Evolutionary conservation across 2,113 vertebrate species (phyloP).

Genomic region (Seriola aureovittata): DNA sequence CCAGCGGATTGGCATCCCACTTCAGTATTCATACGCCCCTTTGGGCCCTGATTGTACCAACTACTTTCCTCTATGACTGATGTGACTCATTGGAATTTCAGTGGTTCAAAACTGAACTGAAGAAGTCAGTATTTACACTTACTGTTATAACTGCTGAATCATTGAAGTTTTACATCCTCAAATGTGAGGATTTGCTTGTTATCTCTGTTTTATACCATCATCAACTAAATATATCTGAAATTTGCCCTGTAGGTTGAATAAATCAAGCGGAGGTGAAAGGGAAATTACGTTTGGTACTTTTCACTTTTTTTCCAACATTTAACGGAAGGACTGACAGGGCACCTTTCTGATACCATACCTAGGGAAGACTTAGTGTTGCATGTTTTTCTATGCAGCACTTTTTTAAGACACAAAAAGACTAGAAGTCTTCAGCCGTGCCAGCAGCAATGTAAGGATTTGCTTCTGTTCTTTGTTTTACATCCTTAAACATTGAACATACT

Average conservation of each 20-base stretch:
- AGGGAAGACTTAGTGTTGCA: no score
- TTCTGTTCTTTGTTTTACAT: background rate
- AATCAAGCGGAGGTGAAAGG: no score
- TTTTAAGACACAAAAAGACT: background rate
- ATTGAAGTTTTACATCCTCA: background rate
- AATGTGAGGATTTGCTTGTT: background rate
- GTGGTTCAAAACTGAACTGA: background rate
- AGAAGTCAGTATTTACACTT: background rate
- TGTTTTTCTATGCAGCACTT: background rate
- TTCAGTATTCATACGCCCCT: background rate
- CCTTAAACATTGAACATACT: background rate
- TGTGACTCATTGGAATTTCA: background rate
- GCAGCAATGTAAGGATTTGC: background rate
- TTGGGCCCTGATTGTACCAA: conserved; percentile 5
- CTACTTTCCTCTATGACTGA: background rate
- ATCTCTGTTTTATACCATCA: background rate
- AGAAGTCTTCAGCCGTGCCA: background rate
- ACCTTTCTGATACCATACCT: background rate
- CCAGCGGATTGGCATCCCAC: conserved; percentile 19
- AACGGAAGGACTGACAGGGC: background rate
- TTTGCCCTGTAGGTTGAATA: background rate
- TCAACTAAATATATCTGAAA: background rate
- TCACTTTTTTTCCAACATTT: no score
- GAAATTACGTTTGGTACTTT: no score
- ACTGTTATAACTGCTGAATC: background rate